These are phyloP conservation scores for Siderastrea siderea DNA, from an alignment of 92 coral and sea anemone species.

Conservation along the genomic window DNA sequence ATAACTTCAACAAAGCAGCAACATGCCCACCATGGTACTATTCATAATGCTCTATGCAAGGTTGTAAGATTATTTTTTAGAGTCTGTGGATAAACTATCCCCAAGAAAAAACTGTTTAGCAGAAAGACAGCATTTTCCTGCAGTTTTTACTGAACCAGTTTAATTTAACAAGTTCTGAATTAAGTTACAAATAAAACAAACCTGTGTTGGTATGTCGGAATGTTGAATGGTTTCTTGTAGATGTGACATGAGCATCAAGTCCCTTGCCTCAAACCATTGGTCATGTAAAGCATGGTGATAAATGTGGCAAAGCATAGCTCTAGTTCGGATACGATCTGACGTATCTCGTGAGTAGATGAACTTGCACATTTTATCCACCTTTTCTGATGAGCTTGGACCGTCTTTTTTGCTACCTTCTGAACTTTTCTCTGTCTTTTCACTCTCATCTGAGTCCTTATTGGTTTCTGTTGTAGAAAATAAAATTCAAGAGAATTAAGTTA, in stretches of 20 bases:
- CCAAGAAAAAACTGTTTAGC: no score
- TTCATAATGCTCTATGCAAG: no score
- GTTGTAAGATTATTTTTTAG: no score
- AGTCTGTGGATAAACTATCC: no score
- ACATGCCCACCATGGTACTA: no score
- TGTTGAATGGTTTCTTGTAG: conserved; percentile 94
- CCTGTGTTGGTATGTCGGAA: conserved; percentile 99
- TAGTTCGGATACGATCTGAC: conserved; percentile 94
- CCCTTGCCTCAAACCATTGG: conserved; percentile 97
- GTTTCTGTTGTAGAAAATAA: background rate
- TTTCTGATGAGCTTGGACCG: conserved; percentile 68
- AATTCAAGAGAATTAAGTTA: background rate
- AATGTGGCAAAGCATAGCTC: conserved; percentile 98
- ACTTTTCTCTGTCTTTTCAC: conserved; percentile 40
- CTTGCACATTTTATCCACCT: conserved; percentile 85
- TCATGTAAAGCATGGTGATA: conserved; percentile 95
- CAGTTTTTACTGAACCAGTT: no score
- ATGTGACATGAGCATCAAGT: conserved; percentile 97
- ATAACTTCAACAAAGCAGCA: no score
- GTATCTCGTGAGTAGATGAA: conserved; percentile 96
- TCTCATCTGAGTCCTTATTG: conserved; percentile 44
- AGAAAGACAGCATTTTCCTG: no score
- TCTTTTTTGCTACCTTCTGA: conserved; percentile 30
- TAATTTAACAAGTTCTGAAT: no score
- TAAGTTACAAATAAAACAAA: conserved; percentile 2